These are phyloP conservation scores for Ara ararauna DNA, from an alignment of 2,797 vertebrate genomes.

Conservation along the genomic window DNA sequence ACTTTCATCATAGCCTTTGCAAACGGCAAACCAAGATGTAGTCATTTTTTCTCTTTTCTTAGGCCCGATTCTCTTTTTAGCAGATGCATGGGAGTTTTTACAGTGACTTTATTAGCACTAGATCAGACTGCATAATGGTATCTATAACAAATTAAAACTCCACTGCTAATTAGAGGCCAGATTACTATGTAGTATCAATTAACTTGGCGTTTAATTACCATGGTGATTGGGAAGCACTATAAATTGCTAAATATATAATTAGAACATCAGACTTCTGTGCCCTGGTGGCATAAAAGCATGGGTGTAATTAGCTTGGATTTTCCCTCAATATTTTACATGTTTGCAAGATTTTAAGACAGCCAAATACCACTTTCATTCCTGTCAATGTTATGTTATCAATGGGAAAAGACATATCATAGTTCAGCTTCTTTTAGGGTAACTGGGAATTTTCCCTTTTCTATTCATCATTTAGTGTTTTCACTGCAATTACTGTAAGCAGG, in stretches of 20 bases:
- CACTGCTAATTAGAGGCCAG: constrained; percentile 37
- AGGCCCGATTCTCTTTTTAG: background rate
- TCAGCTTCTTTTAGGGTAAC: background rate
- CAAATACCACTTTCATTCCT: background rate
- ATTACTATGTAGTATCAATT: constrained; percentile 10
- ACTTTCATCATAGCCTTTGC: background rate
- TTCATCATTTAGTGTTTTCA: constrained; percentile 3
- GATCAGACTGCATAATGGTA: background rate
- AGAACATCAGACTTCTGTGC: constrained; percentile 23
- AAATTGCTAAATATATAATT: constrained; percentile 40
- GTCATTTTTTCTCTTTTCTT: background rate
- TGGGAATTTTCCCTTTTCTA: constrained; percentile 19
- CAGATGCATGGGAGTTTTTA: background rate
- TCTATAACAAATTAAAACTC: background rate
- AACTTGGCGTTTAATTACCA: constrained; percentile 30
- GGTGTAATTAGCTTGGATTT: background rate
- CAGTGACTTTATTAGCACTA: background rate
- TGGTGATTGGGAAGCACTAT: constrained; percentile 28
- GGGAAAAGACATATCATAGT: background rate
- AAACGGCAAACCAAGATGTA: background rate
- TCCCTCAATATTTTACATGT: background rate
- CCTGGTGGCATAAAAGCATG: background rate
- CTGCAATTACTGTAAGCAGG: background rate
- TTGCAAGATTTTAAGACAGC: constrained; percentile 17
- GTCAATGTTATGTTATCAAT: constrained; percentile 3